Conservation (phyloP, 2,797 vertebrate genomes). For the Morus bassanus region DNA sequence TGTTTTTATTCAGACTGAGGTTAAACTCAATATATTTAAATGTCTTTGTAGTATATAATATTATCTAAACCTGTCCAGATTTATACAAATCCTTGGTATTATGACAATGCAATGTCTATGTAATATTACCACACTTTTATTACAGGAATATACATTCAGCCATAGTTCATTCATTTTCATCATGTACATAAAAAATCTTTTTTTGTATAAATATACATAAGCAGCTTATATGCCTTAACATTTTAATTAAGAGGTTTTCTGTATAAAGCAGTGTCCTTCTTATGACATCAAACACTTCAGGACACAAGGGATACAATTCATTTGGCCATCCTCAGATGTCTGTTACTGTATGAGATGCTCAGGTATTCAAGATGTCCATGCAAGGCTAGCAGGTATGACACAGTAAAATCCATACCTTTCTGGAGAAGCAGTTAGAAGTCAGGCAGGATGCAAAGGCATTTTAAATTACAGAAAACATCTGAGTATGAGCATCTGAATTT, state of each 20-base stretch:
- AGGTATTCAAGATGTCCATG: background rate
- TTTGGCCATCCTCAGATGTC: background rate
- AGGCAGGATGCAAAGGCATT: background rate
- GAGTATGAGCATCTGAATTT: background rate
- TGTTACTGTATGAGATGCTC: background rate
- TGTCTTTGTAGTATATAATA: background rate
- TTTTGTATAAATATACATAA: background rate
- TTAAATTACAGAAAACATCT: background rate
- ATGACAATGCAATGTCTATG: background rate
- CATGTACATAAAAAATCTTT: background rate
- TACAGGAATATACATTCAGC: background rate
- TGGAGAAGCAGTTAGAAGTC: background rate
- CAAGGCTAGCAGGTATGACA: background rate
- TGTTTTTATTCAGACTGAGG: background rate
- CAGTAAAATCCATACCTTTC: background rate
- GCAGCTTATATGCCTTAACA: background rate
- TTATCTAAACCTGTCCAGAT: background rate
- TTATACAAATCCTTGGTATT: background rate
- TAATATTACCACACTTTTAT: background rate
- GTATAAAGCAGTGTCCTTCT: accelerated
- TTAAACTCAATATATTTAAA: background rate
- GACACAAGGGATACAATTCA: background rate
- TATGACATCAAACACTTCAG: background rate
- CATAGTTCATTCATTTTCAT: background rate
- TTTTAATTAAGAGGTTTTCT: background rate